Base-by-base conservation (phyloP, 2,888 invertebrate genomes). In the Macaria liturata region DNA sequence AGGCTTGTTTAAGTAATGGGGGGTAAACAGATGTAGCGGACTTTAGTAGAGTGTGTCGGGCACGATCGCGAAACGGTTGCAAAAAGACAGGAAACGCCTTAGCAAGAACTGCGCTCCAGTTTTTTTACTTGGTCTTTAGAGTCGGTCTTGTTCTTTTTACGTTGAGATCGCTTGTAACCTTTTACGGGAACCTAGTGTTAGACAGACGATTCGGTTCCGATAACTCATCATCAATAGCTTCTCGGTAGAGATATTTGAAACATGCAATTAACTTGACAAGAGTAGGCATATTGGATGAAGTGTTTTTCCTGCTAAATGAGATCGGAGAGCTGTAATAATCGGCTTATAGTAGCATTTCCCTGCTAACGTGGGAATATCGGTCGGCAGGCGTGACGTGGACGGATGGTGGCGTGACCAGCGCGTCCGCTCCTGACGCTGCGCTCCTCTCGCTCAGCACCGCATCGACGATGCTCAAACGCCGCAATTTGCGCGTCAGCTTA, bases 351-450 rank as follows among this genome's bases (percentile, higher is more conserved):
- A 42, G 42, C 42, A 8, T 87, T 84, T 80, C 42, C 81, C 82
- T 74, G 74, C 71, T 81, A 79, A 84, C 77, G 83, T 84, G 85
- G 78, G 84, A 85, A 83, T 77, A 78, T 74, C 76, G 76, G 70
- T 68, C 70, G 69, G 74, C 68, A 66, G 71, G 74, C 73, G 74
- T 77, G 85, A 84, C 84, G 80, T 76, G 86, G 86, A 88, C 79
- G 77, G 77, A 86, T 86, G 78, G 50, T 73, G 73, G 73, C 69
- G 68, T 71, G 68, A 69, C 65, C 61, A 66, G 52, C 62, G 62
- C 64, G 56, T 62, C 59, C 47, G 48, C 51, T 54, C 53, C 61
- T 55, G 57, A 54, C 50, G 51, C 61, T 30, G 55, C 59, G 46
- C 61, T 59, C 48, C 53, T 55, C 45, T 49, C 47, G 55, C 49